A percentile compares a stretch with the other conserved stretches of the same genome.
These are phyloP conservation scores for Stenoptilia bipunctidactyla DNA, from an alignment of 2,888 invertebrate species.

Conservation along the genomic window DNA sequence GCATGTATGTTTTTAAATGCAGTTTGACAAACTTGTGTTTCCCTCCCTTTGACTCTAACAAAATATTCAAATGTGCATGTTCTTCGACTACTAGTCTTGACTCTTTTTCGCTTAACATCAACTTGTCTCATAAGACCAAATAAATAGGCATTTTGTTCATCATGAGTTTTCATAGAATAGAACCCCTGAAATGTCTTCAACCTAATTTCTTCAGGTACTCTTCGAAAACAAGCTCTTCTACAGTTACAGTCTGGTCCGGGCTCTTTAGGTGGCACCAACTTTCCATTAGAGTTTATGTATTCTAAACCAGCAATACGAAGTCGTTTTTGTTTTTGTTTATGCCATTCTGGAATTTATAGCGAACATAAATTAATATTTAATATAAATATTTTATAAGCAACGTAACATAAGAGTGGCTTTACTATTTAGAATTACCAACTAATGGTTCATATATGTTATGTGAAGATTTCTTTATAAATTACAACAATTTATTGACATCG, in stretches of 20 bases:
- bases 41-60: conserved; percentile 64
- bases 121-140: conserved; percentile 71
- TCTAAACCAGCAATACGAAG: conserved; percentile 66
- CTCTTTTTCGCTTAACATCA: conserved; percentile 69
- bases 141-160: conserved; percentile 71
- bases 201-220: conserved; percentile 60
- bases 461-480: too few relatives aligned
- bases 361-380: too few relatives aligned
- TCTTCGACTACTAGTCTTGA: conserved; percentile 61
- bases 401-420: neutral
- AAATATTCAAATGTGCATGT: conserved; percentile 72
- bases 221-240: conserved; percentile 62
- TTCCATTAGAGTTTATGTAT: conserved; percentile 70
- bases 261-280: conserved; percentile 65
- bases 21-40: conserved; percentile 70
- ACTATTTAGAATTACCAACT: neutral
- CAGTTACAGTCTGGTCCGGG: conserved; percentile 69
- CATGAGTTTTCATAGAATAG: conserved; percentile 69
- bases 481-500: too few relatives aligned
- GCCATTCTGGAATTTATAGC: conserved; percentile 64
- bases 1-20: conserved; percentile 73
- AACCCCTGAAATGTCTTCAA: conserved; percentile 68
- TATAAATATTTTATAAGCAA: neutral
- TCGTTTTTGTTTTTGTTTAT: conserved; percentile 70
- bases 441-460: too few relatives aligned